These are phyloP conservation scores for Eutrigla gurnardus DNA, from an alignment of 2,797 vertebrate genomes.

Conservation along the genomic window DNA sequence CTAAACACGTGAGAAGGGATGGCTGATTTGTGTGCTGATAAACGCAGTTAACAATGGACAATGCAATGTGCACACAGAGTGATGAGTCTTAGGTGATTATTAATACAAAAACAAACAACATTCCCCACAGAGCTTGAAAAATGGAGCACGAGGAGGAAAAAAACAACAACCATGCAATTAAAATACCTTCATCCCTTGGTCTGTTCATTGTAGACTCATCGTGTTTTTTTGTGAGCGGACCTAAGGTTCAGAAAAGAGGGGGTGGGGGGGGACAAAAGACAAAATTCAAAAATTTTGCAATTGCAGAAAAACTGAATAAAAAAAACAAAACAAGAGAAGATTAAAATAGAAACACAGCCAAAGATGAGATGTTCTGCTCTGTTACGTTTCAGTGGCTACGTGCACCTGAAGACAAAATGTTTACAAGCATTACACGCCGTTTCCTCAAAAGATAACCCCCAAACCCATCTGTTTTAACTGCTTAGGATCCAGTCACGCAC, in stretches of 20 bases:
- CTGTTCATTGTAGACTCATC: conserved; percentile 93
- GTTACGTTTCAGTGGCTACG: conserved; percentile 44
- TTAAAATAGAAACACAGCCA: conserved; percentile 54
- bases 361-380: conserved; percentile 39
- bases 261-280: conserved; percentile 81
- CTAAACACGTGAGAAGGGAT: conserved; percentile 23
- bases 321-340: conserved; percentile 52
- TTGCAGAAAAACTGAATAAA: conserved; percentile 53
- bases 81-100: conserved; percentile 51
- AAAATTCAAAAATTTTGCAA: conserved; percentile 78
- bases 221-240: conserved; percentile 95
- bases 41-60: conserved; percentile 39
- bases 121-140: conserved; percentile 63
- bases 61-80: conserved; percentile 43
- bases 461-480: conserved; percentile 70
- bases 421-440: conserved; percentile 52
- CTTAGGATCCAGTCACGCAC: conserved; percentile 68
- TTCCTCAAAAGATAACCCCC: conserved; percentile 61
- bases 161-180: conserved; percentile 78
- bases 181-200: conserved; percentile 95
- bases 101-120: conserved; percentile 58
- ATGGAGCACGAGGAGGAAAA: conserved; percentile 60
- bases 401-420: conserved; percentile 50
- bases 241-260: conserved; percentile 86
- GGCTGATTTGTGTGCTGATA: conserved; percentile 44